Conservation (phyloP, 1,140 invertebrate genomes). For the Nymphalis io region DNA sequence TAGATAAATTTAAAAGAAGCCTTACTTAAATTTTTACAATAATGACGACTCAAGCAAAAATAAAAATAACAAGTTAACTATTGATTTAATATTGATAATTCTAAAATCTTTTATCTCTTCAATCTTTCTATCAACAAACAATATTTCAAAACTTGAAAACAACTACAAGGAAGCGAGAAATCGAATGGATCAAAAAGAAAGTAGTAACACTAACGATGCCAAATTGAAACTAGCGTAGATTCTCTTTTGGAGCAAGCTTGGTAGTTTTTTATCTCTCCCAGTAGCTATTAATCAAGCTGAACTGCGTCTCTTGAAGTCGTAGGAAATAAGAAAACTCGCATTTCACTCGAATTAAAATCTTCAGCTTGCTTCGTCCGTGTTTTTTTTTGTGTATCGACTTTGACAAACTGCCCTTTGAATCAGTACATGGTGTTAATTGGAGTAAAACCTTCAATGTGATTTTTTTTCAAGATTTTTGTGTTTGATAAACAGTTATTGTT, state of each 20-base stretch:
- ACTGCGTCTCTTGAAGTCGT: slow-evolving; percentile 20
- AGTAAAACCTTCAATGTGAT: slow-evolving; percentile 14
- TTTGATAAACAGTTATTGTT: not conserved
- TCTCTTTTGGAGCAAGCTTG: slow-evolving; percentile 16
- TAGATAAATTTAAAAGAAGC: too few species aligned
- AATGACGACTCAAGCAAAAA: too few species aligned
- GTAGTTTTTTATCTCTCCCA: slow-evolving; percentile 44
- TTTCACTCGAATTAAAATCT: slow-evolving; percentile 63
- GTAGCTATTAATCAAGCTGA: slow-evolving; percentile 53
- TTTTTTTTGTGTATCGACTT: slow-evolving; percentile 24
- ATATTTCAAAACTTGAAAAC: not conserved
- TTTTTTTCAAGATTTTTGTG: slow-evolving; percentile 9
- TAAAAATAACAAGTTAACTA: too few species aligned
- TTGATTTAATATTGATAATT: too few species aligned
- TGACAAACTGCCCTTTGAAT: slow-evolving; percentile 25
- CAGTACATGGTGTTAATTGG: slow-evolving; percentile 20
- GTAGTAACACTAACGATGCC: slow-evolving; percentile 28
- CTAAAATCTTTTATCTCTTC: too few species aligned
- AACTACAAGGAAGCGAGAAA: slow-evolving; percentile 4
- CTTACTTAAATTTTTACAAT: too few species aligned
- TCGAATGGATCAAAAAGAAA: slow-evolving; percentile 16
- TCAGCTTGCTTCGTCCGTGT: slow-evolving; percentile 22
- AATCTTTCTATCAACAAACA: too few species aligned
- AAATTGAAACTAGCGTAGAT: slow-evolving; percentile 44
- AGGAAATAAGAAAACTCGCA: slow-evolving; percentile 54